Evolutionary conservation across 2,888 invertebrate species (phyloP), one percentile per base, ranked within the genome.

Genomic region (Papilio demoleus): DNA sequence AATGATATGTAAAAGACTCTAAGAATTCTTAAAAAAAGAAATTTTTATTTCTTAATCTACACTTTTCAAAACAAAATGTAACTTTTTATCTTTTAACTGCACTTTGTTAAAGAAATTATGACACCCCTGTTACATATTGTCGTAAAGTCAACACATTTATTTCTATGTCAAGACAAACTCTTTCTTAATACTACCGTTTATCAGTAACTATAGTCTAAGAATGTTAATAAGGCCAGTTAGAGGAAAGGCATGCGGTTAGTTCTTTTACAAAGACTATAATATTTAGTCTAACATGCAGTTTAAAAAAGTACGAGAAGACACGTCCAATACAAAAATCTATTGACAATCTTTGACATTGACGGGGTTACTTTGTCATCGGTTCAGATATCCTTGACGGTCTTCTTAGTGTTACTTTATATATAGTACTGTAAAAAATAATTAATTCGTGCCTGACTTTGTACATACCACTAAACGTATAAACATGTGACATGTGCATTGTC

Each of bases 1-100:
- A n/a, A 72, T 82, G 82, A 78, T 79, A 78, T 83, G 77, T 85
- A 85, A 86, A 85, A 85, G 85, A 83, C 53, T 53, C 17, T 56
- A 31, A 56, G n/a, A 56, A 56, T 56, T 31, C 53, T 56, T 9
- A n/a, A n/a, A 47, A 22, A 47, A 19, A 22, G 47, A 47, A 22
- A 12, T 50, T 50, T 24, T 24, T 5, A 24, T 56, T 56, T 53
- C 31, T n/a, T 31, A n/a, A 53, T 50, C 14, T 14, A 31, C 8
- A 53, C n/a, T 8, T 53, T 53, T n/a, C 6, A 53, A 27, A 27
- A 50, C 2, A 53, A 27, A 27, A 47, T 47, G 22, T 27, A 27
- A 14, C 1, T 53, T 53, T 53, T 27, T 27, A 53, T 14, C 27
- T 53, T 53, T 14, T 53, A 2, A 27, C 27, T 53, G 27, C 14